Evolutionary conservation across 2,113 vertebrate genomes (phyloP).

Genomic region (Mustela nigripes): DNA sequence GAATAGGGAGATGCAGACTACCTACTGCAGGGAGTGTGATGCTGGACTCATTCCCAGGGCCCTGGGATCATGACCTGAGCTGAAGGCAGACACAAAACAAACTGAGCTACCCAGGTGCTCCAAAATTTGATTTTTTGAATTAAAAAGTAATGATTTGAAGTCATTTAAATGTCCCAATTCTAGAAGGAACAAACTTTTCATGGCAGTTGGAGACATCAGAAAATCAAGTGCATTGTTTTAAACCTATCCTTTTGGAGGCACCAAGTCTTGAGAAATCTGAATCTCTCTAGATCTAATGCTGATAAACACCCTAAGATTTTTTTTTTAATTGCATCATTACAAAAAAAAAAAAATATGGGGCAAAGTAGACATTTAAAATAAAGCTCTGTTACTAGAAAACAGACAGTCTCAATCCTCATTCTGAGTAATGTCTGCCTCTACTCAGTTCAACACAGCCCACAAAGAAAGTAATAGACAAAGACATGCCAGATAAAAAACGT

Average conservation of each 20-base stretch:
- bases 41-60: neutral
- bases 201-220: neutral
- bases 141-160: conserved; percentile 20
- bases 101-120: neutral
- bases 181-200: conserved; percentile 23
- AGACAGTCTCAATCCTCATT: conserved; percentile 90
- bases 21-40: neutral
- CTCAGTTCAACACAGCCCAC: conserved; percentile 87
- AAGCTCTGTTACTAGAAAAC: conserved; percentile 89
- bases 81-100: neutral
- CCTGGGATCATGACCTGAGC: neutral
- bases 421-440: conserved; percentile 94
- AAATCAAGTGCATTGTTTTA: conserved; percentile 41
- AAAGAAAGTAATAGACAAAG: conserved; percentile 89
- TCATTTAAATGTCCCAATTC: neutral
- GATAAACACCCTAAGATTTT: conserved; percentile 71
- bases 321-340: conserved; percentile 60
- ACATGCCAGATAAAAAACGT: conserved; percentile 92
- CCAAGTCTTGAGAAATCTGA: neutral
- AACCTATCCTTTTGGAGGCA: neutral
- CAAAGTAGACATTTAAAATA: conserved; percentile 88
- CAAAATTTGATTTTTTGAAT: neutral
- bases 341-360: conserved; percentile 79
- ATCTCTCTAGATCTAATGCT: conserved; percentile 62
- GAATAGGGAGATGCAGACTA: neutral